Conservation (phyloP, 2,797 vertebrate species). For the Remorina albescens region DNA sequence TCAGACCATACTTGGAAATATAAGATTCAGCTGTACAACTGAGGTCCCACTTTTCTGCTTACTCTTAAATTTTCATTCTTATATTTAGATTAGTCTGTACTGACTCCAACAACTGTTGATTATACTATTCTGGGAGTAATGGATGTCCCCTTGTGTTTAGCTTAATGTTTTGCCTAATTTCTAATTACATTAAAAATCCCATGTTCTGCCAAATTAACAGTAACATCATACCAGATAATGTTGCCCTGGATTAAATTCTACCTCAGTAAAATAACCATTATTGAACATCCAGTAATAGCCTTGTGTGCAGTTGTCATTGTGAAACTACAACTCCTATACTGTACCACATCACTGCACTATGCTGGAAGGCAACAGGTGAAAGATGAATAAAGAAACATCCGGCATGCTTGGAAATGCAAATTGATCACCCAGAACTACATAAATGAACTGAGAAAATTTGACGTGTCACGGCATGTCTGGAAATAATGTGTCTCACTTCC, state of each 20-base stretch:
- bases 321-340: slow-evolving; percentile 17
- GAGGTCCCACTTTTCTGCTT: background rate
- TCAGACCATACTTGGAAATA: background rate
- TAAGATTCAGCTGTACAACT: no score
- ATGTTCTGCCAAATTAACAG: background rate
- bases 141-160: background rate
- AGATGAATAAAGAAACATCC: background rate
- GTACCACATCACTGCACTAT: slow-evolving; percentile 19
- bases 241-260: no score
- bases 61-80: no score
- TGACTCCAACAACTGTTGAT: background rate
- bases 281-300: background rate
- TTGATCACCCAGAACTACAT: slow-evolving; percentile 1
- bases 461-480: slow-evolving; percentile 43
- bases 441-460: background rate
- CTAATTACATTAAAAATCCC: background rate
- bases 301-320: background rate
- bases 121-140: no score
- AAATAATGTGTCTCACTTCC: slow-evolving; percentile 44
- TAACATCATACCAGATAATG: background rate
- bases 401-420: slow-evolving; percentile 18
- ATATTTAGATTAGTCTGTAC: no score
- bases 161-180: background rate
- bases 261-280: background rate
- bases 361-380: background rate